phyloP scores from a whole-genome alignment of 2,113 vertebrate species.

The Procavia capensis region DNA sequence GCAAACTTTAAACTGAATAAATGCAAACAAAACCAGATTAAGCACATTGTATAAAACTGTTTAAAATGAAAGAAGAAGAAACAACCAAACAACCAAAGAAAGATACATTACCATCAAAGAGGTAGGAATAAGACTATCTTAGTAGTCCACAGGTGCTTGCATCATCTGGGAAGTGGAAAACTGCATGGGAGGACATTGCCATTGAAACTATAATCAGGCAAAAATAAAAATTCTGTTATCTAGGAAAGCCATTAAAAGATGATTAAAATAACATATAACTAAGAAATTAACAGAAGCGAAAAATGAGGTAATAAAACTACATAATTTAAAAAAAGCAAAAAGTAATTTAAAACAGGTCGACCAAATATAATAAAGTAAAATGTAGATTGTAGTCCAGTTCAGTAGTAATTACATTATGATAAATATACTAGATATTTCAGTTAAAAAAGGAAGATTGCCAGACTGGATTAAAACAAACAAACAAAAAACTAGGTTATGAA shows the following conservation, averaged over 20 bases:
- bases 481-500: background rate
- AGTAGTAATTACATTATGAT: background rate
- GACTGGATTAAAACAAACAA: background rate
- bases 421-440: background rate
- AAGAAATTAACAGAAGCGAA: background rate
- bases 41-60: background rate
- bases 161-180: background rate
- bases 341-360: background rate
- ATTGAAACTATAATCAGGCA: background rate
- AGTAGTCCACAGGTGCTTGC: background rate
- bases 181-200: background rate
- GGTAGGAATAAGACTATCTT: background rate
- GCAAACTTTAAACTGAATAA: background rate
- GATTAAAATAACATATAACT: background rate
- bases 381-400: background rate
- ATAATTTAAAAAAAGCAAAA: background rate
- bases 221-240: background rate
- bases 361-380: background rate
- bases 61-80: background rate
- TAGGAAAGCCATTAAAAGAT: background rate
- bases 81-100: background rate
- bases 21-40: background rate
- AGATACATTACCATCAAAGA: background rate
- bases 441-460: background rate
- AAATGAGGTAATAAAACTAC: background rate